Percentiles rank a stretch among this genome's conserved stretches.
Evolutionary conservation across 2,797 vertebrate species (phyloP).

Genomic region (Cossypha dichroa): DNA sequence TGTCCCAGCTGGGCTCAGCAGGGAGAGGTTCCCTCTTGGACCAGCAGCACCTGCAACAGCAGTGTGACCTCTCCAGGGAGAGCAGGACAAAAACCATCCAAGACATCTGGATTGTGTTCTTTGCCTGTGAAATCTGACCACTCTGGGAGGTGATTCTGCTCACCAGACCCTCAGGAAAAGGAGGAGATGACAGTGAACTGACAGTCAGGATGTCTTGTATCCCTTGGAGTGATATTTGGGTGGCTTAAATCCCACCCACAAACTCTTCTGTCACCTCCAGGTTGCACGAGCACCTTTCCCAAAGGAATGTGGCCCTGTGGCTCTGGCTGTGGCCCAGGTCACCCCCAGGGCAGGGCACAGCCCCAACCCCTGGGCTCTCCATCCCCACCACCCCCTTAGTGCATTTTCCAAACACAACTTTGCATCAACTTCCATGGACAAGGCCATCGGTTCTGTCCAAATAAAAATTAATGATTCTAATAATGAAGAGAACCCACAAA

Average conservation of each 20-base stretch:
- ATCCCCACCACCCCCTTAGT: not conserved
- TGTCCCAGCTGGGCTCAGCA: not conserved
- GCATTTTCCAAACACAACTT: not conserved
- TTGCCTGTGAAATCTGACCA: not conserved
- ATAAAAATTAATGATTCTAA: conserved; percentile 42
- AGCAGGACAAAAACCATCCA: not conserved
- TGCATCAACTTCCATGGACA: not conserved
- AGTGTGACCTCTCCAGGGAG: not conserved
- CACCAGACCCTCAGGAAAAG: not conserved
- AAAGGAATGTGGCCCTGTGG: not conserved
- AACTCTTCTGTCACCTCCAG: not conserved
- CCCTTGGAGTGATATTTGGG: not conserved
- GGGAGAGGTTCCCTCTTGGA: not conserved
- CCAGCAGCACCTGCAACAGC: not conserved
- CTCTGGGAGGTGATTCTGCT: not conserved
- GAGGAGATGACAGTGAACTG: fast-evolving
- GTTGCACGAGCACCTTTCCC: not conserved
- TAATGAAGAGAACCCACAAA: conserved; percentile 40
- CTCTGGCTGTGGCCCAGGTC: not conserved
- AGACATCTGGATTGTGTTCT: not conserved
- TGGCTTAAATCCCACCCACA: not conserved
- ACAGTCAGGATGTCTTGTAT: not conserved
- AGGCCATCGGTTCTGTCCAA: not conserved
- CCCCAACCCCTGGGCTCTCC: not conserved
- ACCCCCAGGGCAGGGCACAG: not conserved